These are phyloP conservation scores for Chaenocephalus aceratus DNA, from an alignment of 2,113 vertebrate species.

Conservation along the genomic window DNA sequence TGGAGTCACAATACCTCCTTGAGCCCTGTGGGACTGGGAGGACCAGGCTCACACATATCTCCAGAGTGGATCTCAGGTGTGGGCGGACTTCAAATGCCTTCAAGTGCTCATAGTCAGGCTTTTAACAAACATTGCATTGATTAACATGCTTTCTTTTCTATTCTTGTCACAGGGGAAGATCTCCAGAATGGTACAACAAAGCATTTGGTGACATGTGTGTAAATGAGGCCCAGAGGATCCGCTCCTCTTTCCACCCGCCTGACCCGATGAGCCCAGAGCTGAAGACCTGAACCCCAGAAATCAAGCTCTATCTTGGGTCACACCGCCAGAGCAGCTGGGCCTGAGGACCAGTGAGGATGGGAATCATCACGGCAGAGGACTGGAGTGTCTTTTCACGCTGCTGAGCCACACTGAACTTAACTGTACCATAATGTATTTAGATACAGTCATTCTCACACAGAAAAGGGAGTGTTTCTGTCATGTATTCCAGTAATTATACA, in stretches of 20 bases:
- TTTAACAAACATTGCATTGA: background rate
- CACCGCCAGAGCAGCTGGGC: constrained; percentile 22
- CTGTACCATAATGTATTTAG: constrained; percentile 45
- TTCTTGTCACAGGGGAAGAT: constrained; percentile 87
- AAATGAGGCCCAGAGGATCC: constrained; percentile 90
- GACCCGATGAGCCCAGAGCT: constrained; percentile 90
- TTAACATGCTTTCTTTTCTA: background rate
- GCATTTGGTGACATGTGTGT: constrained; percentile 93
- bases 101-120: background rate
- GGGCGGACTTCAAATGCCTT: background rate
- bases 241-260: constrained; percentile 91
- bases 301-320: constrained; percentile 19
- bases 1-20: constrained; percentile 94
- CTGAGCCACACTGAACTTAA: constrained; percentile 47
- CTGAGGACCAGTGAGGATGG: constrained; percentile 17
- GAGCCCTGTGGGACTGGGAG: constrained; percentile 92
- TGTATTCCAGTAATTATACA: background rate
- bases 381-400: constrained; percentile 45
- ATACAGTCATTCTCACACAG: constrained; percentile 49
- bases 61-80: constrained; percentile 94
- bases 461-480: constrained; percentile 7
- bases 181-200: constrained; percentile 98
- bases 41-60: constrained; percentile 93
- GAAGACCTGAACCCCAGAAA: constrained; percentile 85
- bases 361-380: constrained; percentile 28